Percentiles rank a stretch among this genome's conserved stretches.
phyloP scores from a whole-genome alignment of 2,888 invertebrate species.

The Epinotia brunnichana region DNA sequence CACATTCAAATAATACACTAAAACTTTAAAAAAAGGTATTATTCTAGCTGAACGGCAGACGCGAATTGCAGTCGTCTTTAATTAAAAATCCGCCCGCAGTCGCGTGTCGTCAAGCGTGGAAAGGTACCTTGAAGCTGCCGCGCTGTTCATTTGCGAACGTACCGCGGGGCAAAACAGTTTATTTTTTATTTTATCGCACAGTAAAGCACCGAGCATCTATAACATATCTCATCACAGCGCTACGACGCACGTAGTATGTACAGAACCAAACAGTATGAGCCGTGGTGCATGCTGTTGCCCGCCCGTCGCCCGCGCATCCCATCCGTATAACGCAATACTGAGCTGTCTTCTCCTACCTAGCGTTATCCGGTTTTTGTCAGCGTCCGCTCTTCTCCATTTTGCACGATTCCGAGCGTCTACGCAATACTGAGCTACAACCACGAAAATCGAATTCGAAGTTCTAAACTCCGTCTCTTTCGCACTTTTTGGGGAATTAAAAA shows the following conservation, averaged over 20 bases:
- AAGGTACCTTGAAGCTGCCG: background rate
- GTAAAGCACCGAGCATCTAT: slow-evolving; percentile 34
- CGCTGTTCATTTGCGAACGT: background rate
- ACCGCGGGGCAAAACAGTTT: no score
- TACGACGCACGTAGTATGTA: slow-evolving; percentile 59
- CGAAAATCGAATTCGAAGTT: no score
- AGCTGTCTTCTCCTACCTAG: no score
- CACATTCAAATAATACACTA: background rate
- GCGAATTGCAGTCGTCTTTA: background rate
- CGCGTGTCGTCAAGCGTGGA: background rate
- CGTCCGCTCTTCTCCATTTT: no score
- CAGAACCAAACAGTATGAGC: slow-evolving; percentile 63
- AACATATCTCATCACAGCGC: slow-evolving; percentile 55
- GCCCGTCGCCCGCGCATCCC: slow-evolving; percentile 46
- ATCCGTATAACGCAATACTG: slow-evolving; percentile 3
- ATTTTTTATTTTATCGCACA: background rate
- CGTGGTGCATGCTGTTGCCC: slow-evolving; percentile 62
- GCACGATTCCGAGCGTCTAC: no score
- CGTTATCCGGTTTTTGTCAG: no score
- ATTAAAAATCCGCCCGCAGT: background rate
- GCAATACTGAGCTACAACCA: no score
- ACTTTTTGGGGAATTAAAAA: no score
- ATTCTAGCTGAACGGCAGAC: background rate
- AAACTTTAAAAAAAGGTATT: background rate
- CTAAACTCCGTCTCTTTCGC: no score